Conservation (phyloP, 2,888 invertebrate species). For the Mimumesa dahlbomi region DNA sequence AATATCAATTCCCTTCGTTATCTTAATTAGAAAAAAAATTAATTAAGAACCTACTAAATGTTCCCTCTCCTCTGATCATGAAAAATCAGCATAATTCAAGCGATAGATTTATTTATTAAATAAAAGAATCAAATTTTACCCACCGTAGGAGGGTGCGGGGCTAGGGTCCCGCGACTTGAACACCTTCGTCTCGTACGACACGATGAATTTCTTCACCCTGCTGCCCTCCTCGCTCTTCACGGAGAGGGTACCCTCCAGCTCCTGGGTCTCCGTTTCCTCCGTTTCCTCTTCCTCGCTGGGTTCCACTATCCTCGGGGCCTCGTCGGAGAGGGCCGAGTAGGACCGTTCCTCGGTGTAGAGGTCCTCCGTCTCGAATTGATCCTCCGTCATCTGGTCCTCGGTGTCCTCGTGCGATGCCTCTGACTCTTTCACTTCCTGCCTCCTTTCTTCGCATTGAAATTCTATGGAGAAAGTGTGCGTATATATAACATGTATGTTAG, state of each 20-base stretch:
- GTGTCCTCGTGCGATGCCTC: slow-evolving; percentile 45
- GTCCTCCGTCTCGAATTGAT: slow-evolving; percentile 40
- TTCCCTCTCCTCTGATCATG: too few species aligned
- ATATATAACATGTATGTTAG: too few species aligned
- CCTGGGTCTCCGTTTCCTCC: slow-evolving; percentile 70
- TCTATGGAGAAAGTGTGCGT: slow-evolving; percentile 8
- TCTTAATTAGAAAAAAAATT: too few species aligned
- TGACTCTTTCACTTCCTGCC: slow-evolving; percentile 22
- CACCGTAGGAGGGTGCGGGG: slow-evolving; percentile 75
- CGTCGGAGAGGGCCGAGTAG: slow-evolving; percentile 42
- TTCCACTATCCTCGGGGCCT: slow-evolving; percentile 59
- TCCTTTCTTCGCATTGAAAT: not conserved
- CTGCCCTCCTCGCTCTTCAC: slow-evolving; percentile 74
- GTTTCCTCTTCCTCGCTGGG: slow-evolving; percentile 65
- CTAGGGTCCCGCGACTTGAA: slow-evolving; percentile 71
- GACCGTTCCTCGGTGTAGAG: slow-evolving; percentile 57
- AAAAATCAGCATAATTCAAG: too few species aligned
- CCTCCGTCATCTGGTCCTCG: slow-evolving; percentile 58
- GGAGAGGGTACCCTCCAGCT: slow-evolving; percentile 73
- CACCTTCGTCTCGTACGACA: slow-evolving; percentile 77
- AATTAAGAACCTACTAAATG: too few species aligned
- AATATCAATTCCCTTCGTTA: slow-evolving; percentile 16
- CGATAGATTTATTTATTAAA: too few species aligned
- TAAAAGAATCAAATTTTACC: slow-evolving; percentile 29
- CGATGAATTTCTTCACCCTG: slow-evolving; percentile 76